Conservation (phyloP, 2,888 invertebrate species). For the Fissipunctia ypsillon region DNA sequence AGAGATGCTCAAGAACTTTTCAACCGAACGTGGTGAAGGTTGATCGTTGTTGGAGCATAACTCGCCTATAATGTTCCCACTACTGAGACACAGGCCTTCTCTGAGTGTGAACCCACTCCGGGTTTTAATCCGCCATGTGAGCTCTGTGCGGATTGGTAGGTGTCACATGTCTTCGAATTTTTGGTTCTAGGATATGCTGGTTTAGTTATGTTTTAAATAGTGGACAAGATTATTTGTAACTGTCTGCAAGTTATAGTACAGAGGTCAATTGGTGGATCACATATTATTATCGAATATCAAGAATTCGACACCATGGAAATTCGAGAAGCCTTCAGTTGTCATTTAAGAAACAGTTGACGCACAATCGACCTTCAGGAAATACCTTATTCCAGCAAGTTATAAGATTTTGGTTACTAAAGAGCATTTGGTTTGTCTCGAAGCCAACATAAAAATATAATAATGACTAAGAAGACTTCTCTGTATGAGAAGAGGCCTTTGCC, state of each 20-base stretch:
- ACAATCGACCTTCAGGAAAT: slow-evolving; percentile 37
- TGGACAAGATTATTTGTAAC: not conserved
- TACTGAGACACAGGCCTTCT: not conserved
- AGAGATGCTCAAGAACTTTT: not conserved
- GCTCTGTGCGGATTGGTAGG: no score
- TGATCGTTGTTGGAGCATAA: not conserved
- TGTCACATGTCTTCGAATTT: not conserved
- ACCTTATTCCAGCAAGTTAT: slow-evolving; percentile 4
- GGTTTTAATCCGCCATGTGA: no score
- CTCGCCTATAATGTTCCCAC: not conserved
- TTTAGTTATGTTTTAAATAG: not conserved
- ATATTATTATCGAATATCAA: slow-evolving; percentile 8
- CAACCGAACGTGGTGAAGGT: not conserved
- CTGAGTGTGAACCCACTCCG: no score
- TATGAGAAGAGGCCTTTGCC: no score
- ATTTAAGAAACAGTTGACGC: slow-evolving; percentile 39
- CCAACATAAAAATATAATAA: not conserved
- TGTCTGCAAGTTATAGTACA: slow-evolving; percentile 6
- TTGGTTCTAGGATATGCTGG: not conserved
- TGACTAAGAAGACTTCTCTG: no score
- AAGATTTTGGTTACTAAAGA: not conserved
- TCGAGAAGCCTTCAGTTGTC: slow-evolving; percentile 25
- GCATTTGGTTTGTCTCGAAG: not conserved
- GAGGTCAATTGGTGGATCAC: not conserved
- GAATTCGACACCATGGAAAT: slow-evolving; percentile 28